These are phyloP conservation scores for Epizoanthus stellaris DNA, from an alignment of 92 coral and sea anemone genomes.

Conservation along the genomic window DNA sequence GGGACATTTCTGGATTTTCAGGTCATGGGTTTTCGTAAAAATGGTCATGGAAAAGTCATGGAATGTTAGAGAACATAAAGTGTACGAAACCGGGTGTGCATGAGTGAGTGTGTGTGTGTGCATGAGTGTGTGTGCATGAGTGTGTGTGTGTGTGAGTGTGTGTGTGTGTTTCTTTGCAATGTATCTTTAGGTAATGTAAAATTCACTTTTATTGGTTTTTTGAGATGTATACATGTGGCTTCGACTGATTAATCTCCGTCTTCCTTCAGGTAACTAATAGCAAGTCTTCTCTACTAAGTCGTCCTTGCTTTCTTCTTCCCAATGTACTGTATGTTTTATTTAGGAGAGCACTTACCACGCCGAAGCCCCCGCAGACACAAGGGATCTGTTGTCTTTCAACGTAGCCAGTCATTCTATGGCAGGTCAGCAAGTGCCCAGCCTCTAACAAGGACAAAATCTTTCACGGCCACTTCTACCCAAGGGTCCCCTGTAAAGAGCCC, in stretches of 20 bases:
- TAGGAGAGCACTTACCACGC: constrained; percentile 75
- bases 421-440: constrained; percentile 71
- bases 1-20: too few species aligned
- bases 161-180: too few species aligned
- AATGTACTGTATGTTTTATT: not conserved
- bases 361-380: constrained; percentile 75
- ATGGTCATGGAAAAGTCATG: too few species aligned
- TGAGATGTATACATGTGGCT: too few species aligned
- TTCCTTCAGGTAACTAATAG: not conserved
- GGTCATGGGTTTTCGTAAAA: too few species aligned
- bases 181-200: not conserved
- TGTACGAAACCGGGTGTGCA: too few species aligned
- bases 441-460: constrained; percentile 72
- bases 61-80: too few species aligned
- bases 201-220: too few species aligned
- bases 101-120: too few species aligned
- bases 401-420: constrained; percentile 89
- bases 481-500: constrained; percentile 60
- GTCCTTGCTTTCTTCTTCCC: not conserved
- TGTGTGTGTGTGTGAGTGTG: not conserved
- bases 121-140: too few species aligned
- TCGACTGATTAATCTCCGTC: too few species aligned
- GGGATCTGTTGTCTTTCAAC: constrained; percentile 61
- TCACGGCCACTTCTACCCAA: constrained; percentile 47
- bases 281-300: not conserved